phyloP scores from a whole-genome alignment of 2,113 vertebrate genomes.

The Oreochromis tanganicae region DNA sequence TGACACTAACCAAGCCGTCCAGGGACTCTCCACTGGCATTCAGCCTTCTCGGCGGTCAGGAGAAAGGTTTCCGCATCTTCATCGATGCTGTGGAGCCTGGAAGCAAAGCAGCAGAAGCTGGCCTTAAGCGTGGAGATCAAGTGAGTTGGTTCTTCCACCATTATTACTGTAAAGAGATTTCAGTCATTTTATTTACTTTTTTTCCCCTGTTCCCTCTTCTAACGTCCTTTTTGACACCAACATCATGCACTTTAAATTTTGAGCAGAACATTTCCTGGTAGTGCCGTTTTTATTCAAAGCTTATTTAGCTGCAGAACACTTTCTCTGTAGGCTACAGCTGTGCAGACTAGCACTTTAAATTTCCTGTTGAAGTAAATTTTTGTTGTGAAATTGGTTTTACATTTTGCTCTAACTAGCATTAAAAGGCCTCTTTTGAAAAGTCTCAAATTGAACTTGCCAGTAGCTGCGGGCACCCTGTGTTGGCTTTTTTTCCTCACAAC shows the following conservation, averaged over 20 bases:
- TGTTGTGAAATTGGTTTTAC: conserved; percentile 24
- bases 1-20: conserved; percentile 92
- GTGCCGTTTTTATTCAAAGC: not conserved
- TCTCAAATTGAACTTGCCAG: conserved; percentile 11
- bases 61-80: conserved; percentile 95
- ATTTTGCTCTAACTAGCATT: conserved; percentile 26
- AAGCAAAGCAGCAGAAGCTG: conserved; percentile 91
- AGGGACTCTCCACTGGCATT: conserved; percentile 93
- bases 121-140: conserved; percentile 97
- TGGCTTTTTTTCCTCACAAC: not conserved
- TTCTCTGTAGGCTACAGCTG: not conserved
- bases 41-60: conserved; percentile 89
- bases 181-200: not conserved
- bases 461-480: not conserved
- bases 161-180: not conserved
- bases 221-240: not conserved
- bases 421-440: not conserved
- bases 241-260: not conserved
- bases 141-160: conserved; percentile 45
- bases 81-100: conserved; percentile 90
- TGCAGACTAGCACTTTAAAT: not conserved
- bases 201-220: not conserved
- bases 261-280: not conserved
- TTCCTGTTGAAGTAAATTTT: not conserved
- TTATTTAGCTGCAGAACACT: not conserved